These are phyloP conservation scores for Tubulanus polymorphus DNA, from an alignment of 2,888 invertebrate species.

Conservation along the genomic window DNA sequence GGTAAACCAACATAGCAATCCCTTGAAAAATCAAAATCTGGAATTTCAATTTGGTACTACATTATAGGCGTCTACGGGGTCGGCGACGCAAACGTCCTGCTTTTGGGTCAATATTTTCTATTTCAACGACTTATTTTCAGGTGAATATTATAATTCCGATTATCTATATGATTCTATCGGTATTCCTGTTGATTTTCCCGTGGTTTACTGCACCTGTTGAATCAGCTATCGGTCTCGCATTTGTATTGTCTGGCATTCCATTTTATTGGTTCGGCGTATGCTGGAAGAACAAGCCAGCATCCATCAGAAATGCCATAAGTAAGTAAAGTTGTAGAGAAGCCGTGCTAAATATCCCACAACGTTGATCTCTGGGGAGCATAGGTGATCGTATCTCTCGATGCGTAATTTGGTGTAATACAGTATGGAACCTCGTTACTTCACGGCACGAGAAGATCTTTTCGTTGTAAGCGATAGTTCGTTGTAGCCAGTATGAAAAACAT, in stretches of 20 bases:
- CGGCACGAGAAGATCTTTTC: too few relatives aligned
- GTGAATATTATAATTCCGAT: conserved; percentile 34
- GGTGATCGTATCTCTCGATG: too few relatives aligned
- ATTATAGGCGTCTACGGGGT: not conserved
- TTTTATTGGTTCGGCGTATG: conserved; percentile 32
- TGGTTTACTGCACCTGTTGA: conserved; percentile 40
- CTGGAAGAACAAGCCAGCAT: conserved; percentile 35
- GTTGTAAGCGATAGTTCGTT: too few relatives aligned
- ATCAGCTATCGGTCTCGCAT: conserved; percentile 30
- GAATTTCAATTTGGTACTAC: too few relatives aligned
- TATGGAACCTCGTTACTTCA: too few relatives aligned
- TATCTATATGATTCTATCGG: conserved; percentile 28
- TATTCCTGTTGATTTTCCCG: conserved; percentile 33
- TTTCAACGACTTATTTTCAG: conserved; percentile 21
- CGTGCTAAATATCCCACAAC: too few relatives aligned
- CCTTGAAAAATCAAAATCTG: too few relatives aligned
- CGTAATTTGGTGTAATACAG: too few relatives aligned
- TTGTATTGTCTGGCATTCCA: conserved; percentile 34
- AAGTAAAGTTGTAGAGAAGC: too few relatives aligned
- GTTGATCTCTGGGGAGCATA: too few relatives aligned
- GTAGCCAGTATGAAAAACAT: too few relatives aligned
- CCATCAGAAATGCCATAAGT: conserved; percentile 35
- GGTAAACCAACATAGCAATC: conserved; percentile 20
- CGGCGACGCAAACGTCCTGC: not conserved
- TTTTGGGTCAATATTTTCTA: not conserved